These are phyloP conservation scores for Falco cherrug DNA, from an alignment of 2,797 vertebrate species.

Conservation along the genomic window DNA sequence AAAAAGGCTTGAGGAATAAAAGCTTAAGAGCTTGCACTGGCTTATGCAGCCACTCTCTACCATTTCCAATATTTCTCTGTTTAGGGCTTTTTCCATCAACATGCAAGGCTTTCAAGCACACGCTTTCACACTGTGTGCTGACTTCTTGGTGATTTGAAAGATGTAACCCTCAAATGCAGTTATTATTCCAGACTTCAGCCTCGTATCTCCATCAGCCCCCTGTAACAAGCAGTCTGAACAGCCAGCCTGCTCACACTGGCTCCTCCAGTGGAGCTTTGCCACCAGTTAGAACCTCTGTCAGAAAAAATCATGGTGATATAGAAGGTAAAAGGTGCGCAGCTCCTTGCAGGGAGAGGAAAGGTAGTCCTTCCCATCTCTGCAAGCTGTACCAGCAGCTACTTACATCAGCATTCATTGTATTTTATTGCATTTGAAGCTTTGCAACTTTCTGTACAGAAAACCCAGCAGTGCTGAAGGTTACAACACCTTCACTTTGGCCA, in stretches of 20 bases:
- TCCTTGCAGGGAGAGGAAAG: not conserved
- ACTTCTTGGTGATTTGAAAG: not conserved
- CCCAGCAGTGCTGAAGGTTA: not conserved
- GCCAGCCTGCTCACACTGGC: fast-evolving
- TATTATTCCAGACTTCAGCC: not conserved
- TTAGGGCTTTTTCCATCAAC: not conserved
- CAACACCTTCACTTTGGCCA: not conserved
- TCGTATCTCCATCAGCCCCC: not conserved
- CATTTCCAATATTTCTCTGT: not conserved
- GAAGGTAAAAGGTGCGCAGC: not conserved
- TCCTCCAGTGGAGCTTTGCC: not conserved
- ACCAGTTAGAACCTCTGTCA: not conserved
- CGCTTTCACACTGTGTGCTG: not conserved
- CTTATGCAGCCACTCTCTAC: not conserved
- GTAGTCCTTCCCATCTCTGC: not conserved
- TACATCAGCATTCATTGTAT: not conserved
- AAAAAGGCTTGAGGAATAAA: not conserved
- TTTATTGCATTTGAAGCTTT: not conserved
- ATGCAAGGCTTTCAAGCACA: not conserved
- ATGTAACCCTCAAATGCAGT: not conserved
- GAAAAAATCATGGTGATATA: not conserved
- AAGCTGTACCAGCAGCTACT: not conserved
- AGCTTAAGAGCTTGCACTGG: not conserved
- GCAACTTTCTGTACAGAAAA: not conserved
- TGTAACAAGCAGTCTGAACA: fast-evolving